phyloP scores from a whole-genome alignment of 2,888 invertebrate species.

The Ischnus inquisitorius region DNA sequence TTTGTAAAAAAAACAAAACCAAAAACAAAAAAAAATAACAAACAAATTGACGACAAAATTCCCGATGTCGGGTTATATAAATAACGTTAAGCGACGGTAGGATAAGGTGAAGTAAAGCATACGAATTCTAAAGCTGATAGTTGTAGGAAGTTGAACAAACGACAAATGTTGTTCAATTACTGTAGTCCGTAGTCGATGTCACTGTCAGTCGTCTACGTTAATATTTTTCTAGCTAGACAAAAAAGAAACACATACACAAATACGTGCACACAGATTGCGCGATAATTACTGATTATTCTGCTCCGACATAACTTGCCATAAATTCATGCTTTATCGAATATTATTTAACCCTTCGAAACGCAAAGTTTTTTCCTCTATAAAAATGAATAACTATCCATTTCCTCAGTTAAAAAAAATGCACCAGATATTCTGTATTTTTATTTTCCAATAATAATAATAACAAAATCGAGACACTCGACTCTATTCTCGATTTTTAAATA shows the following conservation, averaged over 20 bases:
- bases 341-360: too few relatives aligned
- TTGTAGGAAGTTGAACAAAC: conserved; percentile 82
- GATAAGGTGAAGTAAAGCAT: conserved; percentile 84
- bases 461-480: too few relatives aligned
- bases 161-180: conserved; percentile 80
- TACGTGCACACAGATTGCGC: conserved; percentile 50
- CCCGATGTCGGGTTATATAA: conserved; percentile 48
- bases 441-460: too few relatives aligned
- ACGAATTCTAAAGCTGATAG: conserved; percentile 85
- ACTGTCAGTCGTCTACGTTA: conserved; percentile 77
- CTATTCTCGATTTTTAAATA: too few relatives aligned
- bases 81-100: conserved; percentile 67
- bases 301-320: background rate
- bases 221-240: conserved; percentile 73
- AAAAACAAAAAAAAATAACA: conserved; percentile 37
- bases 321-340: background rate
- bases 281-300: conserved; percentile 60
- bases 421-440: too few relatives aligned
- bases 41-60: conserved; percentile 53
- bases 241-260: conserved; percentile 37
- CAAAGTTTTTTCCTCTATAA: too few relatives aligned
- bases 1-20: conserved; percentile 58
- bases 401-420: too few relatives aligned
- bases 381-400: too few relatives aligned
- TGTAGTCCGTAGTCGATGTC: conserved; percentile 82